Evolutionary conservation across 2,888 invertebrate species (phyloP).

Genomic region (Dynastes hyllus): DNA sequence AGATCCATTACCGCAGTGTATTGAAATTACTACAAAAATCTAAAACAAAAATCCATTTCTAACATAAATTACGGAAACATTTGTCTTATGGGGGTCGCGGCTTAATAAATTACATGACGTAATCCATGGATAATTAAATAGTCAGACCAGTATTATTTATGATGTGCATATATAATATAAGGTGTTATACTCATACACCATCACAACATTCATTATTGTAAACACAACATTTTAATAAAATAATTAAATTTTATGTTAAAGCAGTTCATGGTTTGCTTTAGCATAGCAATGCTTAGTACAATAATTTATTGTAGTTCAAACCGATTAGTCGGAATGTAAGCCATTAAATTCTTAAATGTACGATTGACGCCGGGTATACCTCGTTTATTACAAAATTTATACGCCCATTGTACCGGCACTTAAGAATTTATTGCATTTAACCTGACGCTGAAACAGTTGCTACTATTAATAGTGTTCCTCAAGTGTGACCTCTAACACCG

Average conservation of each 20-base stretch:
- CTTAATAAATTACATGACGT: too few relatives aligned
- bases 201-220: too few relatives aligned
- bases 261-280: neutral
- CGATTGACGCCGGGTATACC: conserved; percentile 37
- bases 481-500: neutral
- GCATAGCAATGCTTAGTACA: neutral
- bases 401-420: neutral
- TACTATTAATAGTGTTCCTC: neutral
- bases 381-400: conserved; percentile 28
- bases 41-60: too few relatives aligned
- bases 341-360: conserved; percentile 41
- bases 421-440: conserved; percentile 28
- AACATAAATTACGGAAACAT: too few relatives aligned
- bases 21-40: too few relatives aligned
- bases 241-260: conserved; percentile 48
- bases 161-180: too few relatives aligned
- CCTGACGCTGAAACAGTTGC: neutral
- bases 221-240: neutral
- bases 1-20: too few relatives aligned
- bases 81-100: too few relatives aligned
- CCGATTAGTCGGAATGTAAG: conserved; percentile 43
- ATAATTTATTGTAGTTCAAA: conserved; percentile 48
- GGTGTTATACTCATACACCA: too few relatives aligned
- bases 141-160: too few relatives aligned
- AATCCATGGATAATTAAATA: too few relatives aligned